Evolutionary conservation across 2,113 vertebrate genomes (phyloP).

Genomic region (Thymallus thymallus): DNA sequence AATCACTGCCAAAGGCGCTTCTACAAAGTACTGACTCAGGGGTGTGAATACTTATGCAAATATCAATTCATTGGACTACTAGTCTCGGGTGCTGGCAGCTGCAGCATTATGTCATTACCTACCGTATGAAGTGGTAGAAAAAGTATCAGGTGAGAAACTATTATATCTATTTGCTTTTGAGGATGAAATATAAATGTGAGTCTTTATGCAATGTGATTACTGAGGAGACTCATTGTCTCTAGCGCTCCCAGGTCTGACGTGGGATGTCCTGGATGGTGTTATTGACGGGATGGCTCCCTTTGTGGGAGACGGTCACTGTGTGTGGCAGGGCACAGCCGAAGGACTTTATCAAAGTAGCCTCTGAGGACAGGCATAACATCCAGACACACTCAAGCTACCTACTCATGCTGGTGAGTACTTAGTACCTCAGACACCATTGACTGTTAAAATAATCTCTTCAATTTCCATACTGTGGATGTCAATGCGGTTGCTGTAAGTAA

Average conservation of each 20-base stretch:
- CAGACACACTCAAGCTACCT: slow-evolving; percentile 86
- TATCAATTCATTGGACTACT: slow-evolving; percentile 82
- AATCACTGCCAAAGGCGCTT: too few species aligned
- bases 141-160: slow-evolving; percentile 77
- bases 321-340: slow-evolving; percentile 68
- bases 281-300: slow-evolving; percentile 87
- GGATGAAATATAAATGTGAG: too few species aligned
- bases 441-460: not conserved
- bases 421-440: not conserved
- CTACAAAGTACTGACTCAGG: too few species aligned
- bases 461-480: not conserved
- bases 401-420: slow-evolving; percentile 82
- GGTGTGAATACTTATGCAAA: slow-evolving; percentile 39
- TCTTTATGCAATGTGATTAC: too few species aligned
- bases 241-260: slow-evolving; percentile 74
- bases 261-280: slow-evolving; percentile 79
- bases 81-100: slow-evolving; percentile 82
- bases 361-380: slow-evolving; percentile 85
- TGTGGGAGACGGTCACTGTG: slow-evolving; percentile 61
- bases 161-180: not conserved
- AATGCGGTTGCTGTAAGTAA: not conserved
- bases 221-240: not conserved
- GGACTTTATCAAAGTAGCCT: slow-evolving; percentile 76
- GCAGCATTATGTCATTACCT: slow-evolving; percentile 83
- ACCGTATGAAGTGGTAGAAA: slow-evolving; percentile 75